Percentiles rank a stretch among this genome's conserved stretches.
Evolutionary conservation across 2,113 vertebrate species (phyloP).

Genomic region (Calidris pygmaea): DNA sequence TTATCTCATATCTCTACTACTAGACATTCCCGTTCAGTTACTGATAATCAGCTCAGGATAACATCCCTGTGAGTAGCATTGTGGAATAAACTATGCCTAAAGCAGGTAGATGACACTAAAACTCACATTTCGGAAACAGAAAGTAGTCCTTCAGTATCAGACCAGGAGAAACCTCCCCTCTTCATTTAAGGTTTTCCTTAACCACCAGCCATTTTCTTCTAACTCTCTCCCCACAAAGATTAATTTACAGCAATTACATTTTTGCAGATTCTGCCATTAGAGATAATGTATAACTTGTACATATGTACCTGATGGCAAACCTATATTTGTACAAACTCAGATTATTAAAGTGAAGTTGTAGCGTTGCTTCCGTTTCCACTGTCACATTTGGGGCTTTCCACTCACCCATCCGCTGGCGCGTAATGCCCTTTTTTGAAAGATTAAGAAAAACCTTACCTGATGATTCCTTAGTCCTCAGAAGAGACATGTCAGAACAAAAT

Average conservation of each 20-base stretch:
- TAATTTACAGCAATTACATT: background rate
- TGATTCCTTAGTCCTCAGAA: conserved; percentile 39
- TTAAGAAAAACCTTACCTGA: conserved; percentile 58
- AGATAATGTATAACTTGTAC: background rate
- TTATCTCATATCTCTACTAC: background rate
- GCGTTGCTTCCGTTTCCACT: background rate
- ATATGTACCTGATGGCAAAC: background rate
- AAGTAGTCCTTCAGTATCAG: background rate
- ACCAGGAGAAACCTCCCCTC: background rate
- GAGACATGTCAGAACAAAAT: conserved; percentile 50
- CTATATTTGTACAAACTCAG: background rate
- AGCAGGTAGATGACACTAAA: background rate
- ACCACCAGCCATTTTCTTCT: background rate
- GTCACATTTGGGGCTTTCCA: background rate
- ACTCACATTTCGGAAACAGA: background rate
- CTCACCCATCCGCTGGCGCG: background rate
- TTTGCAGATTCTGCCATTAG: background rate
- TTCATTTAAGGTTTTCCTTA: background rate
- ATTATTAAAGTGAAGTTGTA: background rate
- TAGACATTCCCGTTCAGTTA: background rate
- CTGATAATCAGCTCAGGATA: background rate
- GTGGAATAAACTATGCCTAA: background rate
- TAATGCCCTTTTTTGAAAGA: conserved; percentile 46
- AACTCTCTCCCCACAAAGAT: background rate
- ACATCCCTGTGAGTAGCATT: background rate